A percentile compares a stretch with the other conserved stretches of the same genome.
Conservation (phyloP, 1,140 invertebrate genomes). For the Colletes latitarsis region DNA sequence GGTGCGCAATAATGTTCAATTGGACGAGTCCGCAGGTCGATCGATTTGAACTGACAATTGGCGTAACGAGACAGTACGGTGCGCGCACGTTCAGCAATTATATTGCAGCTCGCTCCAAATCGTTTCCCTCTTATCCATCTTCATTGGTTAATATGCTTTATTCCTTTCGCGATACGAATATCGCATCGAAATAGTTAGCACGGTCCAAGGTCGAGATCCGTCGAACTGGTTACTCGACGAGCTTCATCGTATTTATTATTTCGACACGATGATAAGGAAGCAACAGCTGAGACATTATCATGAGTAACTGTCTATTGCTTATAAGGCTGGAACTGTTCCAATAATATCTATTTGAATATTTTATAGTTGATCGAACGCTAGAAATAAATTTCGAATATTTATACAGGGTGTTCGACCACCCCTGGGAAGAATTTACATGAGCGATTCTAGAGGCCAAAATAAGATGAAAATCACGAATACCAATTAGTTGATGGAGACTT, state of each 20-base stretch:
- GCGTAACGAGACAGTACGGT: constrained; percentile 2
- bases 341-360: no score
- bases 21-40: constrained; percentile 24
- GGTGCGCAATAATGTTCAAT: constrained; percentile 28
- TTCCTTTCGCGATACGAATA: not conserved
- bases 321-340: no score
- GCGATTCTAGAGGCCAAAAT: no score
- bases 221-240: not conserved
- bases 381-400: no score
- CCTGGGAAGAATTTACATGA: no score
- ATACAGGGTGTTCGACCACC: no score
- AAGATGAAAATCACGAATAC: no score
- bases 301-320: no score
- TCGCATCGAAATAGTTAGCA: not conserved
- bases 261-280: not conserved
- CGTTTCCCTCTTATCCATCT: constrained; percentile 11
- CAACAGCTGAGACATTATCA: no score
- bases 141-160: not conserved
- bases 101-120: constrained; percentile 6
- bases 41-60: constrained; percentile 53
- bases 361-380: no score
- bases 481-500: no score
- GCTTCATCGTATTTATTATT: not conserved
- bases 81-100: constrained; percentile 39
- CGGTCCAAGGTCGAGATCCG: not conserved